Evolutionary conservation across 2,797 vertebrate species (phyloP).

Genomic region (Pagetopsis macropterus): DNA sequence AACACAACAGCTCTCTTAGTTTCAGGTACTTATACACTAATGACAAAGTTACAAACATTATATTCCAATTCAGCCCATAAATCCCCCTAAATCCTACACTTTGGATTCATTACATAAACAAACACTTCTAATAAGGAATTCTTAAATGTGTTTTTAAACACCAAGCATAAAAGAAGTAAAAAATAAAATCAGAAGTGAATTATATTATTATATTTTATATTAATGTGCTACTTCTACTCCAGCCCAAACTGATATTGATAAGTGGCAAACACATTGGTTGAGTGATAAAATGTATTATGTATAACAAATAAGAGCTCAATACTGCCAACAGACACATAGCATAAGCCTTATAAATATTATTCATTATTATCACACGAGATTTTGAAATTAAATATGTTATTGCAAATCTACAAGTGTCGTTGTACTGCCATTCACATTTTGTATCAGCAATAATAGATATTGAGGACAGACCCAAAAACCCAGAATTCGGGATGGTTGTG

Average conservation of each 20-base stretch:
- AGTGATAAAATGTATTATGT: too few relatives aligned
- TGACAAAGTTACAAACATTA: too few relatives aligned
- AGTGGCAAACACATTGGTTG: not conserved
- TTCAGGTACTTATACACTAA: too few relatives aligned
- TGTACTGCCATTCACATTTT: not conserved
- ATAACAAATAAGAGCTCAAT: slow-evolving; percentile 3
- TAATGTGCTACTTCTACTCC: not conserved
- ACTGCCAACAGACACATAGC: not conserved
- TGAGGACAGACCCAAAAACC: not conserved
- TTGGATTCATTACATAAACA: not conserved
- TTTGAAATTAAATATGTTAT: not conserved
- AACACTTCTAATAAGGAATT: not conserved
- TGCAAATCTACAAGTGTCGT: not conserved
- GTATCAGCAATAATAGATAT: not conserved
- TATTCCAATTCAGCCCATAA: too few relatives aligned
- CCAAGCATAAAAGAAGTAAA: too few relatives aligned
- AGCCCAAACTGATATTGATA: not conserved
- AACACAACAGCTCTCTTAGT: too few relatives aligned
- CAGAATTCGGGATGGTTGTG: not conserved
- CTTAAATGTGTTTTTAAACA: not conserved
- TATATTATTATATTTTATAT: not conserved
- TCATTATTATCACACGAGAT: not conserved
- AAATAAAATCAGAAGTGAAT: too few relatives aligned
- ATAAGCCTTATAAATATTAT: not conserved
- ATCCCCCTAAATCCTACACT: too few relatives aligned